These are phyloP conservation scores for Oryctolagus cuniculus DNA, from an alignment of 2,113 vertebrate species.

Conservation along the genomic window DNA sequence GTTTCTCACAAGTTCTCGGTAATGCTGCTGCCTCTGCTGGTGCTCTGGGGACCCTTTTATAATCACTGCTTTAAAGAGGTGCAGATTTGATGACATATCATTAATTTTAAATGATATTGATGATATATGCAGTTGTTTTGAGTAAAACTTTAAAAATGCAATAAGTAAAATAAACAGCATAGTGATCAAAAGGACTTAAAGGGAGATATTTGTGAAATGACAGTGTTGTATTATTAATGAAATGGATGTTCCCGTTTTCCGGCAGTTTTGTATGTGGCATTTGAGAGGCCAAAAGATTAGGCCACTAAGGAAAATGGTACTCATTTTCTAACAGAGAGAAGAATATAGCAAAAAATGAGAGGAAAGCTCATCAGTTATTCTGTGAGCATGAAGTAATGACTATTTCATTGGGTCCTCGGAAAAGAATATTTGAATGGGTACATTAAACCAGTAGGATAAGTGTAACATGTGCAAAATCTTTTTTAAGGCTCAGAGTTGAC, in stretches of 20 bases:
- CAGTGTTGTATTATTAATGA: background rate
- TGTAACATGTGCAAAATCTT: background rate
- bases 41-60: background rate
- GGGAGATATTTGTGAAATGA: background rate
- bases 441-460: background rate
- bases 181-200: background rate
- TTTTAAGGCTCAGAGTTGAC: background rate
- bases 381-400: background rate
- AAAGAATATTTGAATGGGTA: background rate
- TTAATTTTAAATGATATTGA: conserved; percentile 20
- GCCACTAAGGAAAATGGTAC: background rate
- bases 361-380: background rate
- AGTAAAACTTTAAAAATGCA: background rate
- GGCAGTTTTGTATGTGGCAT: background rate
- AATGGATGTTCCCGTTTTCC: background rate
- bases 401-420: background rate
- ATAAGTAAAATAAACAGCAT: background rate
- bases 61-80: background rate
- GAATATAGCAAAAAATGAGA: background rate
- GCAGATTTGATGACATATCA: background rate
- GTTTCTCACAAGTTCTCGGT: background rate
- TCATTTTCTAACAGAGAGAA: conserved; percentile 23
- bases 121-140: background rate
- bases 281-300: background rate
- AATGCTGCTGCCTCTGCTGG: background rate